phyloP scores from a whole-genome alignment of 2,888 invertebrate species.

The Acronicta aceris region DNA sequence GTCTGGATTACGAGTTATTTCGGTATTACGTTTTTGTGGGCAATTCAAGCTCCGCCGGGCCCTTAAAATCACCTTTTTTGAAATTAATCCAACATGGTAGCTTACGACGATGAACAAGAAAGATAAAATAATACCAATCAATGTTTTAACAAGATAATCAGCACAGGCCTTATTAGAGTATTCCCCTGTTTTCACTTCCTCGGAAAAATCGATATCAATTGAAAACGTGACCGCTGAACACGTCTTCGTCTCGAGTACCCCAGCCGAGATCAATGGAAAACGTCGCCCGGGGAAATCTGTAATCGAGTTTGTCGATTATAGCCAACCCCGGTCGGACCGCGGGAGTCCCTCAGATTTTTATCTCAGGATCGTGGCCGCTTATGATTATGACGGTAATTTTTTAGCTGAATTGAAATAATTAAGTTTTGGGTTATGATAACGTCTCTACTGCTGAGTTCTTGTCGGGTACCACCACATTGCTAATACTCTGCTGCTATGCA shows the following conservation, averaged over 20 bases:
- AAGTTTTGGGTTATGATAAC: conserved; percentile 19
- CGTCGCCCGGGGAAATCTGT: conserved; percentile 80
- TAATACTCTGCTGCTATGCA: too few relatives aligned
- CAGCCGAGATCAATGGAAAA: conserved; percentile 71
- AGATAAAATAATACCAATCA: conserved; percentile 6
- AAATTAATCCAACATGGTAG: not conserved
- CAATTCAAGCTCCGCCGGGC: too few relatives aligned
- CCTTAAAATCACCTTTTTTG: not conserved
- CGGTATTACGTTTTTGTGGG: too few relatives aligned
- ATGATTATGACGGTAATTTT: conserved; percentile 56
- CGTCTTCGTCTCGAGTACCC: conserved; percentile 62
- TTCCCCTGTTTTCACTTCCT: conserved; percentile 11
- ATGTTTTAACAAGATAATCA: conserved; percentile 17
- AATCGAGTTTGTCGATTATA: conserved; percentile 83
- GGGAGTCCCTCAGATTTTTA: conserved; percentile 65
- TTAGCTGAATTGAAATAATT: conserved; percentile 24
- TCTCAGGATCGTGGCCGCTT: conserved; percentile 65
- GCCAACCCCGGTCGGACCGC: conserved; percentile 68
- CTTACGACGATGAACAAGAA: conserved; percentile 1
- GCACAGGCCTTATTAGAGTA: conserved; percentile 1
- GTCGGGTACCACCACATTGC: too few relatives aligned
- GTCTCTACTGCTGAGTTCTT: too few relatives aligned
- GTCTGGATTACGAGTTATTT: too few relatives aligned
- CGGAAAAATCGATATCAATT: conserved; percentile 46
- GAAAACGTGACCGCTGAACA: conserved; percentile 52